A percentile compares a stretch with the other conserved stretches of the same genome.
Evolutionary conservation across 2,888 invertebrate genomes (phyloP).

Genomic region (Drosophila lacicola): DNA sequence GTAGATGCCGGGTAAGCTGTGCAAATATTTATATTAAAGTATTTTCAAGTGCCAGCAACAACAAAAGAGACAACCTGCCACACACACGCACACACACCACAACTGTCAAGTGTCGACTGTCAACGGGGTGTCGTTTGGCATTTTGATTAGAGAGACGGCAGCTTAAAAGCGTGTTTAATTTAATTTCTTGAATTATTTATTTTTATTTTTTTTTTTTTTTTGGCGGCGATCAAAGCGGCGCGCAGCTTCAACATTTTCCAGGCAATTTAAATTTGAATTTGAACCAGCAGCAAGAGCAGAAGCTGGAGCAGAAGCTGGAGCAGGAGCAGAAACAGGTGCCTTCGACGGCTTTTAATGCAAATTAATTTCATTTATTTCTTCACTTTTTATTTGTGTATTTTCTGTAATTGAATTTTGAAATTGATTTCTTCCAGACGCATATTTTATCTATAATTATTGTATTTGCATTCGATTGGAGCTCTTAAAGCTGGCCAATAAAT

Average conservation of each 20-base stretch:
- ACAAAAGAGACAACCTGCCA: constrained; percentile 10
- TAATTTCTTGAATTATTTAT: constrained; percentile 67
- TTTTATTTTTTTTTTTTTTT: constrained; percentile 24
- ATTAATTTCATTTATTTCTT: constrained; percentile 35
- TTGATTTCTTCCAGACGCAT: constrained; percentile 36
- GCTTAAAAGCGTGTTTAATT: constrained; percentile 63
- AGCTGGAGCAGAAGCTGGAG: background rate
- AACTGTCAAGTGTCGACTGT: background rate
- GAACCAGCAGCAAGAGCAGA: background rate
- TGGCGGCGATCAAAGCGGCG: constrained; percentile 46
- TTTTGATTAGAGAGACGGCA: constrained; percentile 49
- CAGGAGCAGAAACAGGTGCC: background rate
- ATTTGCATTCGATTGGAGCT: constrained; percentile 22
- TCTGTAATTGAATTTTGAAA: constrained; percentile 56
- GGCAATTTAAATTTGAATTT: constrained; percentile 50
- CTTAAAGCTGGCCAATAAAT: background rate
- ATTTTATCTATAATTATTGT: constrained; percentile 38
- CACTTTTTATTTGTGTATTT: constrained; percentile 23
- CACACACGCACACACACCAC: background rate
- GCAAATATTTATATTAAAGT: constrained; percentile 63
- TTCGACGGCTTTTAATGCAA: constrained; percentile 39
- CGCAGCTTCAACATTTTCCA: constrained; percentile 18
- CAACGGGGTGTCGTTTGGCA: constrained; percentile 48
- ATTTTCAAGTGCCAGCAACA: constrained; percentile 57
- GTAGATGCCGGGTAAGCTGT: constrained; percentile 53